phyloP scores from a whole-genome alignment of 1,140 invertebrate species.

The Microplitis demolitor region DNA sequence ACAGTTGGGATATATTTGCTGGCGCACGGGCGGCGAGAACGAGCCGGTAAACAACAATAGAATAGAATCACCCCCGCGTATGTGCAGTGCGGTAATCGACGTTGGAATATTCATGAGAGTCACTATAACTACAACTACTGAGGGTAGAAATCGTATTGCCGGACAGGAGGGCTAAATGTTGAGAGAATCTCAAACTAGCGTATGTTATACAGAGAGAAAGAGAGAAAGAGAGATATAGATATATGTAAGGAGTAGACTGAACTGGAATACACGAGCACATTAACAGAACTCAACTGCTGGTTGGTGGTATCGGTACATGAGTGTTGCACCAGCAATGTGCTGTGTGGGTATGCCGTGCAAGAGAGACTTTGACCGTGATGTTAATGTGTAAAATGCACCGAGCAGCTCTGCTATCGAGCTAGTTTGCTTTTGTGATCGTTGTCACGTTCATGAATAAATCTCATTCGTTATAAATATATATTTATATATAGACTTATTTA shows the following conservation, averaged over 20 bases:
- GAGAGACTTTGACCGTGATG: conserved; percentile 13
- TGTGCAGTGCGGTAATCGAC: conserved; percentile 38
- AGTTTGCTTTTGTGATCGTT: conserved; percentile 20
- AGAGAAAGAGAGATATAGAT: not conserved
- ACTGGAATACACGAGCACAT: too few species aligned
- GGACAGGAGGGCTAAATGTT: conserved; percentile 7
- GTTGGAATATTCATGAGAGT: conserved; percentile 46
- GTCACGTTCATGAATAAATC: not conserved
- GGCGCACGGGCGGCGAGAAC: conserved; percentile 2
- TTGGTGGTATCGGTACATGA: not conserved
- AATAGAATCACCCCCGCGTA: conserved; percentile 22
- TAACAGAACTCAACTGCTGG: not conserved
- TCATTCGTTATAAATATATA: not conserved
- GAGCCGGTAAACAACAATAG: conserved; percentile 42
- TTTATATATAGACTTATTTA: not conserved
- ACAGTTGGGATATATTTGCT: conserved; percentile 27
- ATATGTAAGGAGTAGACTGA: not conserved
- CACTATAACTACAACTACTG: conserved; percentile 12
- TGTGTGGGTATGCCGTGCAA: not conserved
- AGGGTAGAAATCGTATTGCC: not conserved
- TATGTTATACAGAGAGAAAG: not conserved
- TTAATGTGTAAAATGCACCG: conserved; percentile 23
- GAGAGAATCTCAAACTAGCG: not conserved
- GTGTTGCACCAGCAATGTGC: not conserved
- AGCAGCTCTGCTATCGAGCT: conserved; percentile 10